Evolutionary conservation across 1,140 invertebrate genomes (phyloP).

Genomic region (Zaprionus taronus): DNA sequence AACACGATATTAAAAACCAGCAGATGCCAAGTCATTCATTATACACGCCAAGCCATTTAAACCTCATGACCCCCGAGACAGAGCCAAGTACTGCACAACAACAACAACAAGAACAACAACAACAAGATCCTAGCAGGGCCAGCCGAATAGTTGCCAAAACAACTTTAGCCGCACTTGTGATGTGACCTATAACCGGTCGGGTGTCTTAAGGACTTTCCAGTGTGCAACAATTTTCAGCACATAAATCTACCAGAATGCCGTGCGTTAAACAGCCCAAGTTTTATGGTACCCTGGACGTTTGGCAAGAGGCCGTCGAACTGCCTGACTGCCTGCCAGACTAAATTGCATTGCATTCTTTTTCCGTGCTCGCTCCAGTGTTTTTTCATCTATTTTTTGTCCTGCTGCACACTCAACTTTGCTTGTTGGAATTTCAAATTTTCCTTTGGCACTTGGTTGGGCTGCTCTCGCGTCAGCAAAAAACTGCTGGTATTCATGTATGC

Average conservation of each 20-base stretch:
- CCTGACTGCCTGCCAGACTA: constrained; percentile 56
- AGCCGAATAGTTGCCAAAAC: constrained; percentile 69
- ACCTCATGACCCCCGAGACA: constrained; percentile 30
- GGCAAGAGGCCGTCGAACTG: constrained; percentile 65
- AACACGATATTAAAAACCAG: constrained; percentile 9
- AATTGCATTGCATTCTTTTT: constrained; percentile 51
- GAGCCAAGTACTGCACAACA: constrained; percentile 3
- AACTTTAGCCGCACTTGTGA: constrained; percentile 46
- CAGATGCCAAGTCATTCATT: constrained; percentile 62
- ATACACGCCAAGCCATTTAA: constrained; percentile 37
- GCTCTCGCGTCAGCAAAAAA: neutral
- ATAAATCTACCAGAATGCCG: constrained; percentile 70
- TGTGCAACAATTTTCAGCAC: constrained; percentile 64
- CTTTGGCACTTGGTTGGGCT: constrained; percentile 47
- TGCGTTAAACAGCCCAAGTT: constrained; percentile 75
- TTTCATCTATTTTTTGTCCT: neutral
- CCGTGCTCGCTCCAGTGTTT: neutral
- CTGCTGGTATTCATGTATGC: constrained; percentile 43
- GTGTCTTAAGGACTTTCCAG: constrained; percentile 52
- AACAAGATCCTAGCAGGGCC: neutral
- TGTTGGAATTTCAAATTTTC: constrained; percentile 78
- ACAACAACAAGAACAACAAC: constrained; percentile 8
- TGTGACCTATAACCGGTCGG: constrained; percentile 36
- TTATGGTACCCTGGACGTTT: constrained; percentile 55
- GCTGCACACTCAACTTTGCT: constrained; percentile 54